Evolutionary conservation across 2,113 vertebrate genomes (phyloP).

Genomic region (Platycercus adscitus): DNA sequence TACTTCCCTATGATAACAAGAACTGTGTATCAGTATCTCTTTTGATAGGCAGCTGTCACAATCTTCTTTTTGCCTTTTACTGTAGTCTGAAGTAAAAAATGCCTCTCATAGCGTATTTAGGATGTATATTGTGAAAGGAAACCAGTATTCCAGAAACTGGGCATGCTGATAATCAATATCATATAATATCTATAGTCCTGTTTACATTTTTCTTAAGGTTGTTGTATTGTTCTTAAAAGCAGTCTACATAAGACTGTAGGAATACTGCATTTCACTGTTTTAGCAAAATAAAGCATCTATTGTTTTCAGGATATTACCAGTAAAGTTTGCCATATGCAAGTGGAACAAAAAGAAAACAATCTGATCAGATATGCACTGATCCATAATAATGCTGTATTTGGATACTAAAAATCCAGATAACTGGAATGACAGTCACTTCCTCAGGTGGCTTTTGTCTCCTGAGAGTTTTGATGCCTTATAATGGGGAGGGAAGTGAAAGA

Average conservation of each 20-base stretch:
- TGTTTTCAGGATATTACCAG: neutral
- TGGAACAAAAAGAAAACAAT: neutral
- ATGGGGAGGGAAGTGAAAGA: slow-evolving; percentile 30
- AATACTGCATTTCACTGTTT: neutral
- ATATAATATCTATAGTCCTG: neutral
- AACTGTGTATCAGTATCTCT: neutral
- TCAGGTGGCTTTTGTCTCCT: slow-evolving; percentile 29
- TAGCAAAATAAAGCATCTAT: neutral
- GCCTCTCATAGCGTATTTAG: neutral
- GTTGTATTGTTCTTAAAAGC: neutral
- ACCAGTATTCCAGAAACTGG: neutral
- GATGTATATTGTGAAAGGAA: neutral
- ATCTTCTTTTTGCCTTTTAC: neutral
- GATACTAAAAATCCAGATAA: neutral
- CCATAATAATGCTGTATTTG: neutral
- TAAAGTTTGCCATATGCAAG: neutral
- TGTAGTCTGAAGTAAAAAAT: neutral
- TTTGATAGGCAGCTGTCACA: neutral
- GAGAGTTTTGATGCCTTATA: slow-evolving; percentile 10
- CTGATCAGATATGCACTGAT: neutral
- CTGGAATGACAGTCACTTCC: neutral
- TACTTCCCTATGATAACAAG: neutral
- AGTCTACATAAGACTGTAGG: neutral
- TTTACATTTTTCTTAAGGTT: neutral
- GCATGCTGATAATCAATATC: neutral